Conservation (phyloP, 1,140 invertebrate genomes). For the Radopholus similis region DNA sequence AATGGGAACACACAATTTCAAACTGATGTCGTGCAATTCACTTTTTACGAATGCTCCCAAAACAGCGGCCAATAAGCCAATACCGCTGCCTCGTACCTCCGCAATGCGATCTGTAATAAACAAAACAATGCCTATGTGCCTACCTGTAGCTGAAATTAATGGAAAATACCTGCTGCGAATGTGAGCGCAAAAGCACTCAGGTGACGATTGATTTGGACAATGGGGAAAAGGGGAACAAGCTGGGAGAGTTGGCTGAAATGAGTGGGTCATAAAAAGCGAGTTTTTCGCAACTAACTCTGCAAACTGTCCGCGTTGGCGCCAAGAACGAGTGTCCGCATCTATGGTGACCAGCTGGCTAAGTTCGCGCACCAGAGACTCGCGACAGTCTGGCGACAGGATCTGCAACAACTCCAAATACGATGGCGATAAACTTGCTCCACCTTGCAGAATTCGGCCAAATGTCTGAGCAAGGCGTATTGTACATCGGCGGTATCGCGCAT, state of each 20-base stretch:
- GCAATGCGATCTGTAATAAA: constrained; percentile 21
- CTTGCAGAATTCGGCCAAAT: constrained; percentile 20
- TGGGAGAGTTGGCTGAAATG: constrained; percentile 17
- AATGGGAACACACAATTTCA: too few relatives aligned
- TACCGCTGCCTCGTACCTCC: constrained; percentile 22
- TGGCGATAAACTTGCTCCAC: constrained; percentile 1
- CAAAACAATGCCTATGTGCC: not conserved
- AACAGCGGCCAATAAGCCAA: constrained; percentile 10
- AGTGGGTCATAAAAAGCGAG: not conserved
- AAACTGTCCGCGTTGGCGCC: constrained; percentile 21
- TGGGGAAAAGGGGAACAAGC: constrained; percentile 5
- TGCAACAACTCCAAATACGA: not conserved
- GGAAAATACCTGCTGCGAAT: constrained; percentile 18
- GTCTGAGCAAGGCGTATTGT: constrained; percentile 16
- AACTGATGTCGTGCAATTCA: constrained; percentile 18
- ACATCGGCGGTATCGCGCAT: constrained; percentile 17
- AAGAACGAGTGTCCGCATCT: constrained; percentile 9
- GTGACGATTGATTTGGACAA: constrained; percentile 19
- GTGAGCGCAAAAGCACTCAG: constrained; percentile 26
- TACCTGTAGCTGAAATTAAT: not conserved
- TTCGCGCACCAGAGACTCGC: constrained; percentile 15
- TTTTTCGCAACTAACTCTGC: constrained; percentile 14
- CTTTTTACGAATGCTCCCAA: constrained; percentile 4
- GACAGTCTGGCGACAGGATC: constrained; percentile 18
- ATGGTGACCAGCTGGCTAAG: constrained; percentile 20